Conservation (phyloP, 2,888 invertebrate genomes). For the Melipona beecheii region DNA sequence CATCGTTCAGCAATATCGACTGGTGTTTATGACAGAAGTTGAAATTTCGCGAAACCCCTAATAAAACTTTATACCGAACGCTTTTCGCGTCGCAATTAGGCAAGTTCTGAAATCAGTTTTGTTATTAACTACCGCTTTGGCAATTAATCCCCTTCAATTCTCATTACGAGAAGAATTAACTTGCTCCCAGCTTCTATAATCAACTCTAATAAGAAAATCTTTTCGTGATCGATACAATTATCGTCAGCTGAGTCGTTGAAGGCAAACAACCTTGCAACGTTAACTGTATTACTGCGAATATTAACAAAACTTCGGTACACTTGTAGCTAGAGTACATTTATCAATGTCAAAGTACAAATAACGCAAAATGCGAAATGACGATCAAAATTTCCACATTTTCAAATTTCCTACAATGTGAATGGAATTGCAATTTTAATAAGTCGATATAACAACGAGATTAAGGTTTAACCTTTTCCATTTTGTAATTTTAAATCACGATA, state of each 20-base stretch:
- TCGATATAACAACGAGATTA: no score
- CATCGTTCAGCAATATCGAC: neutral
- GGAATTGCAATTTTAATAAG: no score
- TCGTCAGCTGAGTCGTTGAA: neutral
- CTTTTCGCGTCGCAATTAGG: neutral
- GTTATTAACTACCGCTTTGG: neutral
- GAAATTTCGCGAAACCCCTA: neutral
- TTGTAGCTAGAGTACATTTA: neutral
- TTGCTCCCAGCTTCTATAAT: neutral
- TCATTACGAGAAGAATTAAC: neutral
- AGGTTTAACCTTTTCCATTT: no score
- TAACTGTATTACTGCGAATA: no score
- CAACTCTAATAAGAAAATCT: neutral
- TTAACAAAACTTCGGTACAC: neutral
- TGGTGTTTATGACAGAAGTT: neutral
- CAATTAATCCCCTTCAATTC: neutral
- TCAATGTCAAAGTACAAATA: neutral
- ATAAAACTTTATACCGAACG: neutral
- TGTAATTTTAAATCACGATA: no score
- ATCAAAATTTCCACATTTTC: no score
- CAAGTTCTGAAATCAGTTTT: neutral
- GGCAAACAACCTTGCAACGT: neutral
- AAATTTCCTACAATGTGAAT: no score
- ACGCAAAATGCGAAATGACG: neutral
- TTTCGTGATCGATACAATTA: neutral